phyloP scores from a whole-genome alignment of 2,113 vertebrate genomes.

The Myanophis thanlyinensis region DNA sequence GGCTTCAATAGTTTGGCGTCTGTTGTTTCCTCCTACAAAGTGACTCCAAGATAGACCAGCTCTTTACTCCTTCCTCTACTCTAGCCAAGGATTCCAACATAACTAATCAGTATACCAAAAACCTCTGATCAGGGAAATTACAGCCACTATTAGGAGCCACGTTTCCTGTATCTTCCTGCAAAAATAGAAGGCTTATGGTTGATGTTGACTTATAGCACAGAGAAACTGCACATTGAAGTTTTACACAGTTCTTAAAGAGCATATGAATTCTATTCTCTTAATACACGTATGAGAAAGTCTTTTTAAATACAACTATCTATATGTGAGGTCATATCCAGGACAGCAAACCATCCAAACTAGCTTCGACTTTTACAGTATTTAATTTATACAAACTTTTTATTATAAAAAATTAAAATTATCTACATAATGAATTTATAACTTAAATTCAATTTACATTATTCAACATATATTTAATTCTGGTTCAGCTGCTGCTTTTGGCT shows the following conservation, averaged over 20 bases:
- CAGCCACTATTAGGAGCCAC: neutral
- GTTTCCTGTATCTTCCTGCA: neutral
- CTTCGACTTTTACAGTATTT: neutral
- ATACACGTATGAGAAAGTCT: neutral
- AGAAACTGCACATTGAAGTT: neutral
- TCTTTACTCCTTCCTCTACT: neutral
- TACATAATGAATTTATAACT: neutral
- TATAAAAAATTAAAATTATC: neutral
- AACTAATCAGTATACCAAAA: neutral
- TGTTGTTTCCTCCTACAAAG: neutral
- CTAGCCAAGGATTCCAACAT: neutral
- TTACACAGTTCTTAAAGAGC: neutral
- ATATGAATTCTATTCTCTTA: neutral
- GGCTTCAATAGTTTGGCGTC: neutral
- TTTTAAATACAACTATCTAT: neutral
- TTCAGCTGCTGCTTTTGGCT: neutral
- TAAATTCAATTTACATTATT: neutral
- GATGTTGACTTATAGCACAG: neutral
- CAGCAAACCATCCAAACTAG: neutral
- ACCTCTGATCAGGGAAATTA: neutral
- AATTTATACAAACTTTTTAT: neutral
- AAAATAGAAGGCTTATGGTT: neutral
- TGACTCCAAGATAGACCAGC: neutral
- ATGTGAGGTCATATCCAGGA: neutral
- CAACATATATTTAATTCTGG: neutral